These are phyloP conservation scores for Choreutis nemorana DNA, from an alignment of 2,888 invertebrate species.

Conservation along the genomic window DNA sequence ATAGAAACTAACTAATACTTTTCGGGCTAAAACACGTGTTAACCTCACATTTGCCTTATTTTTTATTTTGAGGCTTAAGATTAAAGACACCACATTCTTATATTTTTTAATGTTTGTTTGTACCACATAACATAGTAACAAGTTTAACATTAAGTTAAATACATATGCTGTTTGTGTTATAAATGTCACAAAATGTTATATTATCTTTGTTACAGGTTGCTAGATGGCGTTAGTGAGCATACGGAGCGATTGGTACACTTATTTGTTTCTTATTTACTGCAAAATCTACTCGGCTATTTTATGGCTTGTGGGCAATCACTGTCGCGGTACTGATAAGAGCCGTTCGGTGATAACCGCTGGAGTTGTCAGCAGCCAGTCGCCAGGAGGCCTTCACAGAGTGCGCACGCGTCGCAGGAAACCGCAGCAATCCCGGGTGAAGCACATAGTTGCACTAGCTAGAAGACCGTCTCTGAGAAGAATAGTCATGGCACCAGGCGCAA, in stretches of 20 bases:
- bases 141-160: slow-evolving; percentile 1
- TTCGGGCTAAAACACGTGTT: too few species aligned
- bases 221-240: slow-evolving; percentile 54
- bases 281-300: slow-evolving; percentile 52
- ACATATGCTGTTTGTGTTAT: slow-evolving; percentile 1
- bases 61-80: too few species aligned
- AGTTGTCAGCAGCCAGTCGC: slow-evolving; percentile 47
- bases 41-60: too few species aligned
- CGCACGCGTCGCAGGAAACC: slow-evolving; percentile 55
- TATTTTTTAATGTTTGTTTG: too few species aligned
- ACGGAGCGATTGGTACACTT: slow-evolving; percentile 46
- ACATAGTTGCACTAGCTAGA: slow-evolving; percentile 47
- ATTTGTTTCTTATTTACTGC: slow-evolving; percentile 51
- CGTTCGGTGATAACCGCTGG: slow-evolving; percentile 53
- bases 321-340: slow-evolving; percentile 56
- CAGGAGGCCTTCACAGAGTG: slow-evolving; percentile 49
- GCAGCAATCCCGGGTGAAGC: slow-evolving; percentile 40
- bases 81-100: too few species aligned
- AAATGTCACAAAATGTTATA: slow-evolving; percentile 4
- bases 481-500: slow-evolving; percentile 66
- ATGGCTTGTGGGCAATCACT: slow-evolving; percentile 56
- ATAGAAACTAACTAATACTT: too few species aligned
- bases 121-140: slow-evolving; percentile 2
- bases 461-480: slow-evolving; percentile 55
- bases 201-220: slow-evolving; percentile 50